phyloP scores from a whole-genome alignment of 2,113 vertebrate genomes.

The Microtus richardsoni region DNA sequence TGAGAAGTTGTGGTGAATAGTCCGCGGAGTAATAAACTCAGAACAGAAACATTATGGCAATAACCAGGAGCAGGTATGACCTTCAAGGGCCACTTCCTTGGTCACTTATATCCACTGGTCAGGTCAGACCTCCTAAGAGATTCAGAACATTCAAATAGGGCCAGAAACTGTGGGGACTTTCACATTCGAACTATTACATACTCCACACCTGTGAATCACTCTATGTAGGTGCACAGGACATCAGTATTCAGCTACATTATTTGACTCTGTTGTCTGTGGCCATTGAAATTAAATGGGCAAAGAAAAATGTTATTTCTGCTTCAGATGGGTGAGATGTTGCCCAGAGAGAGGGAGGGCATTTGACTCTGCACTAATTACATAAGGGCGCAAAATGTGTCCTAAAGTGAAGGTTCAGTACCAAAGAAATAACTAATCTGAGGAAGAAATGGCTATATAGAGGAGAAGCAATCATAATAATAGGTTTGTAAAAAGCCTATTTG shows the following conservation, averaged over 20 bases:
- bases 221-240: no score
- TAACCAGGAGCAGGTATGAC: neutral
- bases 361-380: neutral
- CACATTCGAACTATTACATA: neutral
- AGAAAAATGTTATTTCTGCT: neutral
- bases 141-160: neutral
- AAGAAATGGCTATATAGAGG: neutral
- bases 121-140: neutral
- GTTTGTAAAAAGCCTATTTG: neutral
- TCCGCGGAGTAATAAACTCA: neutral
- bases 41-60: neutral
- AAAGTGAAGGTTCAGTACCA: neutral
- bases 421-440: neutral
- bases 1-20: neutral
- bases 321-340: neutral
- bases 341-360: neutral
- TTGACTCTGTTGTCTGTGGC: neutral
- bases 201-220: fast-evolving
- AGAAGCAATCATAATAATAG: neutral
- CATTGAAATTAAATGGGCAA: neutral
- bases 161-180: neutral
- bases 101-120: neutral
- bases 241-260: fast-evolving
- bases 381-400: neutral
- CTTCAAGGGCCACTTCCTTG: neutral